These are phyloP conservation scores for Oligia latruncula DNA, from an alignment of 2,888 invertebrate species.

Conservation along the genomic window DNA sequence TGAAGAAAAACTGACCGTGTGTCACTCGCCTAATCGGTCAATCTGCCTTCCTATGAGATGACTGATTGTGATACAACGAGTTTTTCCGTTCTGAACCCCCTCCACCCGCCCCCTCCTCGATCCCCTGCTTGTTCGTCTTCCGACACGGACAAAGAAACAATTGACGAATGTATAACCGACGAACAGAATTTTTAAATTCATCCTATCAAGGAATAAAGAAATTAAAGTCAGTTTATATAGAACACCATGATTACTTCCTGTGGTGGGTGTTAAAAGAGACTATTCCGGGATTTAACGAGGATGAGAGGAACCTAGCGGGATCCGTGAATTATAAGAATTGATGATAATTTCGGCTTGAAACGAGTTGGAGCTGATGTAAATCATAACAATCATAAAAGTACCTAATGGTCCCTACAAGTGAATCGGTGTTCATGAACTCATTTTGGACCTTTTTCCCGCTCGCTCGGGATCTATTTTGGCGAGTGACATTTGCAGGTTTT, in stretches of 20 bases:
- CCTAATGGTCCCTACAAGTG: neutral
- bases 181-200: slow-evolving; percentile 45
- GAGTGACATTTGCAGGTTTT: neutral
- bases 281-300: slow-evolving; percentile 50
- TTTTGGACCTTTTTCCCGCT: neutral
- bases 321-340: slow-evolving; percentile 19
- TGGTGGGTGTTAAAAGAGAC: slow-evolving; percentile 18
- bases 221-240: slow-evolving; percentile 36
- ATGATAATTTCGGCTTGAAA: slow-evolving; percentile 7
- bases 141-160: slow-evolving; percentile 40
- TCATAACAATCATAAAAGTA: neutral
- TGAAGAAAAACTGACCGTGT: neutral
- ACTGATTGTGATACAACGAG: slow-evolving; percentile 40
- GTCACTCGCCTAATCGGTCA: neutral
- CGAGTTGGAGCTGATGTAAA: neutral
- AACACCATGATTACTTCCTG: slow-evolving; percentile 33
- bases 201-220: neutral
- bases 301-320: slow-evolving; percentile 19
- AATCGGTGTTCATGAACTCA: neutral
- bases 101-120: no score
- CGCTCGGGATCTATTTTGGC: neutral
- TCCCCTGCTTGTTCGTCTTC: no score
- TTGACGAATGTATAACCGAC: slow-evolving; percentile 52
- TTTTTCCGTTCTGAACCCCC: no score
- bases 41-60: neutral